Base-by-base conservation (phyloP, 1,140 invertebrate genomes). In the Panagrolaimus sp. region DNA sequence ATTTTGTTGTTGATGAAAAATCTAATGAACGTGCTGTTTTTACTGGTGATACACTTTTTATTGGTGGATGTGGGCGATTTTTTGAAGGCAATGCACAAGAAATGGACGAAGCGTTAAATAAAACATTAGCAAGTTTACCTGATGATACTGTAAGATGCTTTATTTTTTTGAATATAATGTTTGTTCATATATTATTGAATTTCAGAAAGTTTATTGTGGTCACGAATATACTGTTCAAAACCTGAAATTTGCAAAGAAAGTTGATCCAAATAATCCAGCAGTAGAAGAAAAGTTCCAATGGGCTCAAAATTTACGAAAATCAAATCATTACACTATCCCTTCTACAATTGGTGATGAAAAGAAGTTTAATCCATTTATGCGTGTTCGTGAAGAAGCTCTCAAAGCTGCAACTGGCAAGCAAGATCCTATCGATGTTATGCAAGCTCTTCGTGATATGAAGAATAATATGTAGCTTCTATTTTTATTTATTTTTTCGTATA, bases 201-300 rank as follows among this genome's bases (percentile, higher is more conserved):
- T 72, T 51, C 31, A 90, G 89, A 88, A 89, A 84, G 92, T 98
- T 0, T 98, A 90, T 84, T 97, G 93, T 85, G 96, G 96, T 0
- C 96, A 99, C 85, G 96, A 98, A 83, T 98, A 98, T 81, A 92
- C 93, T 0, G 82, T 90, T 9, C 88, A 88, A 74, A 99, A 98
- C 85, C 86, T 98, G 48, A 89, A 90, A 76, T 99, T 92, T 87
- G 93, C 90, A 0, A 80, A 87, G 14, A 86, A 88, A 76, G 91
- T 98, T 2, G 95, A 98, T 80, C 90, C 91, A 0, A 78, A 89
- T 1, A 98, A 96, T 85, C 66, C 85, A 61, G 84, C 87, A 23
- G 86, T 94, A 48, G 78, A 85, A 47, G 83, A 88, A 23, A 91
- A 91, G 82, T 86, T 92, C n/a, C 79, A 85, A 27, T 91, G 89